Evolutionary conservation across 2,888 invertebrate genomes (phyloP), one percentile per base, ranked within the genome.

Genomic region (Drosophila setosimentum): DNA sequence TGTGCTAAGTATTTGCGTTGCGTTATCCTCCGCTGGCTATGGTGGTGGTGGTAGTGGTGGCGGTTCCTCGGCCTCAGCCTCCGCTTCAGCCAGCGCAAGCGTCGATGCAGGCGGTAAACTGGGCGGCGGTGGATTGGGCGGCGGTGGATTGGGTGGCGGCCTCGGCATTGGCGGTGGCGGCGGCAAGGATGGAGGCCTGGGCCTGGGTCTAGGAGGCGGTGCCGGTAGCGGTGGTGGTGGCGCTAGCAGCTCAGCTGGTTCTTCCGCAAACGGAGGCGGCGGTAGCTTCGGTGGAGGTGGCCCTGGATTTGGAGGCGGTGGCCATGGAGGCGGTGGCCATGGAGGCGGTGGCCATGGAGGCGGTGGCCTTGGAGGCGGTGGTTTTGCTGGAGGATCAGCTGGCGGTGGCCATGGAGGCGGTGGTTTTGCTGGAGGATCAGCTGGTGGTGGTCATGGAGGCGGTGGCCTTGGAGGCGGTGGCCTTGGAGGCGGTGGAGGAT

Each of bases 1-100:
- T 75, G 80, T 91, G 58, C 68, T 91, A 35, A 83, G 86, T 63
- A 74, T 82, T 73, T 91, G 80, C 64, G 80, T 90, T 67, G 91
- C 80, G 24, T 61, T 80, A 11, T 73, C 78, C 33, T 77, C 83
- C 35, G 88, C 90, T 57, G 88, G 88, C 18, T 85, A 78, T 30
- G 82, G 71, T 6, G 82, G 71, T 6, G 82, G 90, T 1, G 86
- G 65, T 6, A 73, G 78, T 33, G 76, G 69, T n/a, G 62, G 68
- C n/a, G 63, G 69, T 30, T 63, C 73, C 0, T 73, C 78, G 21
- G 67, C 76, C 21, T 54, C 74, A 3, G 63, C 86, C n/a, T 76
- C 87, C 2, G 78, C 81, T 16, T 76, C 80, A 27, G 73, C 82
- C 6, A 63, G 30, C n/a, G 68, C 73, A 8, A 61, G 61, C 32